Evolutionary conservation across 2,797 vertebrate genomes (phyloP), one percentile per base, ranked within the genome.

Genomic region (Hybognathus amarus): DNA sequence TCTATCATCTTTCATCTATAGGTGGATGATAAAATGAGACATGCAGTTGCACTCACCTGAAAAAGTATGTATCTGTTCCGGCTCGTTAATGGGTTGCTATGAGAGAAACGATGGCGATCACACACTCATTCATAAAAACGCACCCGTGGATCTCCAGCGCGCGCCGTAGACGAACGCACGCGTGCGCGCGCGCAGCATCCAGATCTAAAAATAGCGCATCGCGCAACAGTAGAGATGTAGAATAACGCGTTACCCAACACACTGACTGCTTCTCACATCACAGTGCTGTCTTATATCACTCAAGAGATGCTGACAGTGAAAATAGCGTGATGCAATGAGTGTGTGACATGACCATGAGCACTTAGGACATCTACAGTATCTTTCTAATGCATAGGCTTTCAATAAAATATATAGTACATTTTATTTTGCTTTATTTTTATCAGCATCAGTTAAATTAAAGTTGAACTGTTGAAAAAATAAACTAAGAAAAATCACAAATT

Each of bases 121-220:
- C 33, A 36, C 68, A 47, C 67, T 71, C 79, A 80, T 80, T 80
- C 79, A 80, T 80, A 80, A 80, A 71, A 71, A 59, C 50, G 33
- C 50, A 69, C 47, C 47, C 64, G 77, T 50, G 66, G 66, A 45
- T 80, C 50, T 69, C 70, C 36, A 15, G 64, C 78, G 10, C 59
- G 20, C 40, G 8, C 18, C 18, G 27, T 24, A 45, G 10, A 63
- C 70, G 17, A 10, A 27, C 24, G 45, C 27, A 45, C 42, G 40
- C 78, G 40, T 24, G 7, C 18, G 54, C 69, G 54, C 69, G 40
- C 68, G 13, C 68, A n/a, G 5, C 50, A 54, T 17, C 8, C 47
- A 40, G 33, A 12, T 45, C 67, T 87, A 89, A 83, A 87, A 83
- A 86, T 87, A 89, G 83, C 86, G 50, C 80, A 59, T 27, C 87